Evolutionary conservation across 2,113 vertebrate species (phyloP).

Genomic region (Nanger granti): DNA sequence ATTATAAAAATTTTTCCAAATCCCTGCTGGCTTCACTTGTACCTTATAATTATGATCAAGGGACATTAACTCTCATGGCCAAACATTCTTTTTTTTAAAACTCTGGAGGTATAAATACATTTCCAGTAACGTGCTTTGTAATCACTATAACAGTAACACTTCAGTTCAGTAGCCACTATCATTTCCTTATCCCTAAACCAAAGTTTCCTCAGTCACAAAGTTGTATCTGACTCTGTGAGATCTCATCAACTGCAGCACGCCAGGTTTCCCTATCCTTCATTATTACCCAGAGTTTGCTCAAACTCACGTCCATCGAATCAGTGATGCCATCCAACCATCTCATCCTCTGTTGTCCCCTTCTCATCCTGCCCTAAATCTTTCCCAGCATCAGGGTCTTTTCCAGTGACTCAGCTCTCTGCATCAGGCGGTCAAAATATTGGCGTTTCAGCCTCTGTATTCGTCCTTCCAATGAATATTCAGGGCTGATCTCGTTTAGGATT

Average conservation of each 20-base stretch:
- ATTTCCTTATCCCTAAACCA: neutral
- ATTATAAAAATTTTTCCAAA: neutral
- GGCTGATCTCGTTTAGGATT: neutral
- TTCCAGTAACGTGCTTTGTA: neutral
- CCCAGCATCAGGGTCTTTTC: neutral
- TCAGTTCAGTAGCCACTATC: neutral
- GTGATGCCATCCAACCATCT: neutral
- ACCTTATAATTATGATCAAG: neutral
- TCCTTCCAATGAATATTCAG: neutral
- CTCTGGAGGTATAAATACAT: neutral
- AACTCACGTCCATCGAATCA: neutral
- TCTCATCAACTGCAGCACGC: neutral
- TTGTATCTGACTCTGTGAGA: neutral
- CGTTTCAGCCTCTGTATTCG: neutral
- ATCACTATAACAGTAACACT: fast-evolving
- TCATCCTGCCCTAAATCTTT: neutral
- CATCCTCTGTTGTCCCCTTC: neutral
- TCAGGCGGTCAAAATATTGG: neutral
- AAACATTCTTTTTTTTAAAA: neutral
- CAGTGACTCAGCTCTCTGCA: neutral
- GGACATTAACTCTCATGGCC: neutral
- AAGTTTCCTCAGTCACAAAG: neutral
- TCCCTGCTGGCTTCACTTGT: neutral
- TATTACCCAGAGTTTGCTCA: neutral
- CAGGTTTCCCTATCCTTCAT: neutral